These are phyloP conservation scores for Epirrhoe alternata DNA, from an alignment of 2,888 invertebrate genomes.

Conservation along the genomic window DNA sequence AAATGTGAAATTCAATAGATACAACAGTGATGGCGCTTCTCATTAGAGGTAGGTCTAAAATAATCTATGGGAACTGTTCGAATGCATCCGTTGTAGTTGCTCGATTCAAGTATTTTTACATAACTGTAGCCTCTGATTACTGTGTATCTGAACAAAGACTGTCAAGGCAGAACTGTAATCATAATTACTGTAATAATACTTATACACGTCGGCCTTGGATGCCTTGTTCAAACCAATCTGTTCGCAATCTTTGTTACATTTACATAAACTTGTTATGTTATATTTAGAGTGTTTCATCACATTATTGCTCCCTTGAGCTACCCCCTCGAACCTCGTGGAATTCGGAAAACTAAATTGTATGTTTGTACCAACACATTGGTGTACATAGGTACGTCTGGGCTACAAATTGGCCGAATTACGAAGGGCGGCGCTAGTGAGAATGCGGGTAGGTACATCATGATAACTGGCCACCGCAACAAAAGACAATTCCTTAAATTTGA, in stretches of 20 bases:
- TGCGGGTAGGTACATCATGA: slow-evolving; percentile 43
- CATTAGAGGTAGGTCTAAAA: slow-evolving; percentile 34
- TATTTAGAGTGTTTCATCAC: slow-evolving; percentile 10
- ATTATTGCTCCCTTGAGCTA: slow-evolving; percentile 25
- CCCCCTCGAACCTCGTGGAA: slow-evolving; percentile 14
- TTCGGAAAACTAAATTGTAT: slow-evolving; percentile 31
- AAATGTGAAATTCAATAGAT: slow-evolving; percentile 36
- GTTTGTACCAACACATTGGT: slow-evolving; percentile 36
- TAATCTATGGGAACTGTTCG: slow-evolving; percentile 11
- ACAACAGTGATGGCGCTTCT: slow-evolving; percentile 37
- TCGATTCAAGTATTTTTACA: slow-evolving; percentile 31
- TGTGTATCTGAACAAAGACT: slow-evolving; percentile 31
- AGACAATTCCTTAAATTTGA: not conserved
- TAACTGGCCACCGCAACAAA: slow-evolving; percentile 4
- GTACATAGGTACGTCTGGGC: slow-evolving; percentile 44
- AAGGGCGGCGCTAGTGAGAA: slow-evolving; percentile 45
- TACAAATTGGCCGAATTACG: slow-evolving; percentile 41
- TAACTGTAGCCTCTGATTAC: slow-evolving; percentile 34
- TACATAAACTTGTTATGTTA: slow-evolving; percentile 19
- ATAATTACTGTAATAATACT: slow-evolving; percentile 6
- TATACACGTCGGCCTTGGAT: slow-evolving; percentile 13
- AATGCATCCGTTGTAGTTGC: slow-evolving; percentile 34
- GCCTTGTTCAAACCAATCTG: slow-evolving; percentile 1
- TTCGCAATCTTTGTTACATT: slow-evolving; percentile 28
- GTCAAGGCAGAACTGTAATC: slow-evolving; percentile 1